phyloP scores from a whole-genome alignment of 2,113 vertebrate species.

The Ploceus nigricollis region DNA sequence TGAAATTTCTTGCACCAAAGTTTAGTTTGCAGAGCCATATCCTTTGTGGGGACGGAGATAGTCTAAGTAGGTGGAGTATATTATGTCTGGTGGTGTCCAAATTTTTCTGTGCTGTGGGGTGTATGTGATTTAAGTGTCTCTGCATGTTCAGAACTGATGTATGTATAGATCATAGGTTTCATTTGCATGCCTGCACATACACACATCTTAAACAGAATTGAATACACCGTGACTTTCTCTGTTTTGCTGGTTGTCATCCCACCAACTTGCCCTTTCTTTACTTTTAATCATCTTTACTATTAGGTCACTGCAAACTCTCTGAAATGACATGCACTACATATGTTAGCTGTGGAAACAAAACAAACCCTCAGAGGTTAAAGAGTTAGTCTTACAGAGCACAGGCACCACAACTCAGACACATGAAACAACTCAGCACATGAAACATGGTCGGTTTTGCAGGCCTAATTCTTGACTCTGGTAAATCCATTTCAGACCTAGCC shows the following conservation, averaged over 20 bases:
- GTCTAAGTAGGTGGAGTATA: neutral
- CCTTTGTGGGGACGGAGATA: neutral
- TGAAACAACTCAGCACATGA: neutral
- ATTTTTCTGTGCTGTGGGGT: neutral
- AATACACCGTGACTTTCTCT: neutral
- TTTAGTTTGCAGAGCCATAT: neutral
- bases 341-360: neutral
- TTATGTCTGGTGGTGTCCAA: neutral
- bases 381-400: neutral
- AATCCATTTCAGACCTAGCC: neutral
- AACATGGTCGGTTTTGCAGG: accelerated
- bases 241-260: neutral
- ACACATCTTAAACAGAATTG: neutral
- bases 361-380: neutral
- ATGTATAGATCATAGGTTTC: neutral
- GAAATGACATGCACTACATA: accelerated
- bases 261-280: neutral
- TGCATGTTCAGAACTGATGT: neutral
- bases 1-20: neutral
- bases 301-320: neutral
- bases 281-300: neutral
- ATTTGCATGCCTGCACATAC: accelerated
- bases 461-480: neutral
- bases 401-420: neutral
- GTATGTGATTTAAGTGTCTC: neutral